Conservation (phyloP, 2,888 invertebrate genomes). For the Strigamia maritima region DNA sequence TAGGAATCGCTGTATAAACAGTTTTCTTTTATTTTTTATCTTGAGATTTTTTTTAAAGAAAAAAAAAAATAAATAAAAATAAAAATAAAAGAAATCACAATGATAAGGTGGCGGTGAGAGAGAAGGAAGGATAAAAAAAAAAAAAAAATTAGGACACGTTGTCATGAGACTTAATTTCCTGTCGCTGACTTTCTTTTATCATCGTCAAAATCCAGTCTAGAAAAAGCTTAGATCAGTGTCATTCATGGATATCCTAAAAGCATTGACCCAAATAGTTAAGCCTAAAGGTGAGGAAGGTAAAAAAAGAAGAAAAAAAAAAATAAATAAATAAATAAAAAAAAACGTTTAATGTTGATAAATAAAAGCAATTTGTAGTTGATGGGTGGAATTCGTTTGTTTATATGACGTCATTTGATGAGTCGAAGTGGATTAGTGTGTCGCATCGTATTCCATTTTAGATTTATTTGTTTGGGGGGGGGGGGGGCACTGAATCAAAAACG, state of each 20-base stretch:
- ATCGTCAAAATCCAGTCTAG: neutral
- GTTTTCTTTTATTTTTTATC: too few relatives aligned
- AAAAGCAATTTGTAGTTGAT: neutral
- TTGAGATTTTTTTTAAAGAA: neutral
- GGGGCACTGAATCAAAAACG: too few relatives aligned
- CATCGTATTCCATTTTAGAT: neutral
- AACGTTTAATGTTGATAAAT: neutral
- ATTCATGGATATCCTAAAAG: constrained; percentile 14
- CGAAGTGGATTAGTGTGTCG: constrained; percentile 2
- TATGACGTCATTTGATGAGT: neutral
- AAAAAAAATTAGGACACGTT: neutral
- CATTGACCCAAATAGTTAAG: constrained; percentile 32
- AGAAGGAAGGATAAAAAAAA: too few relatives aligned
- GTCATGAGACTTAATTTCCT: constrained; percentile 27
- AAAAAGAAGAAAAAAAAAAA: neutral
- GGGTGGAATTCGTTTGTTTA: neutral
- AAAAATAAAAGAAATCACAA: neutral
- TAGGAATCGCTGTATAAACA: neutral
- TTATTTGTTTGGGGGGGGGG: too few relatives aligned
- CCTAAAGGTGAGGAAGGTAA: constrained; percentile 26
- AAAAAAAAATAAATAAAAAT: neutral
- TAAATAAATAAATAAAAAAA: too few relatives aligned
- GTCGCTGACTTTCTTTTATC: constrained; percentile 27
- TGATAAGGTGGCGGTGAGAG: neutral
- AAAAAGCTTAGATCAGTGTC: constrained; percentile 17